Evolutionary conservation across 2,797 vertebrate species (phyloP), one percentile per base, ranked within the genome.

Genomic region (Esox masquinongy): DNA sequence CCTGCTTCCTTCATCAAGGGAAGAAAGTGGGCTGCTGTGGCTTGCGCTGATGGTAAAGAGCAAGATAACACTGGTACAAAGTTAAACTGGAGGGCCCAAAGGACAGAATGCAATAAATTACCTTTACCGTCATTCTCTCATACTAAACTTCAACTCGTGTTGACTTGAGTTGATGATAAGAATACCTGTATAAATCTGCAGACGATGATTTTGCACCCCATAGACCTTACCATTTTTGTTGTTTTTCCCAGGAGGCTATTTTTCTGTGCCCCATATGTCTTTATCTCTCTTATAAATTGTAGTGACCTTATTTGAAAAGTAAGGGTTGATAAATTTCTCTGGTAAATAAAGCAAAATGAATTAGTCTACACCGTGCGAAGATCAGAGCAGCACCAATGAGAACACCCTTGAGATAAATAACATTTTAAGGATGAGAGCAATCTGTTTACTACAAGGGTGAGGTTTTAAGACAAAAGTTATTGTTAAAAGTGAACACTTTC

Each of bases 11-110:
- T 85, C 49, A 69, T 73, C 61, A 77, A 81, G 76, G 81, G 82
- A 87, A 89, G 87, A 89, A 53, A 34, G 73, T 78, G 86, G 83
- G 68, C 61, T 68, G 81, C 67, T 66, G 72, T 24, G 31, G 56
- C 68, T 68, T 24, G 7, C n/a, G 26, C 29, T 31, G 63, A 70
- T 72, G 73, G 82, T 79, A 63, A 68, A 76, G 80, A 78, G 49
- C 82, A 66, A 36, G 24, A 36, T 68, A 79, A 74, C 22, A 39
- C 43, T 50, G 26, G 14, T 53, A 19, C 49, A n/a, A 39, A 43
- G 66, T 1, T 68, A n/a, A 36, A 39, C 34, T 22, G 53, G n/a
- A 59, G 22, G 34, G 66, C 29, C 26, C 15, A 24, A n/a, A 17
- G 15, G 64, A 67, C 14, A 64, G 4, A 15, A 34, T 67, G 15